A percentile compares a stretch with the other conserved stretches of the same genome.
phyloP scores from a whole-genome alignment of 1,140 invertebrate species.

The Euwallacea similis region DNA sequence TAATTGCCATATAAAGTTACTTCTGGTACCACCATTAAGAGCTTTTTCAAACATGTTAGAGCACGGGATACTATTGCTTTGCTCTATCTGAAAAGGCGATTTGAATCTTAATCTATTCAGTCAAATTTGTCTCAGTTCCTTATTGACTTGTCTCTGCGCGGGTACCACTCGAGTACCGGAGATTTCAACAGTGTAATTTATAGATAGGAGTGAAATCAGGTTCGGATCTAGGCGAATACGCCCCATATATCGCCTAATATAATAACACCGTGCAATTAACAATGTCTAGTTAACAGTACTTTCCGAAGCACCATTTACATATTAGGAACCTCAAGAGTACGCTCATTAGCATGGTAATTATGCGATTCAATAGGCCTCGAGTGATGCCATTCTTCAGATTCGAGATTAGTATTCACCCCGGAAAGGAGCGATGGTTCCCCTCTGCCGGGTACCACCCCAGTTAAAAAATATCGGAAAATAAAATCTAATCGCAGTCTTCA shows the following conservation, averaged over 20 bases:
- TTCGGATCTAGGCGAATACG: neutral
- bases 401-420: neutral
- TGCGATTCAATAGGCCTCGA: constrained; percentile 4
- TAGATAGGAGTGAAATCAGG: constrained; percentile 6
- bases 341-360: constrained; percentile 13
- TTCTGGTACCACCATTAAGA: constrained; percentile 5
- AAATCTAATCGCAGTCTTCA: neutral
- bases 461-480: neutral
- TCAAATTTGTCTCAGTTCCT: no score
- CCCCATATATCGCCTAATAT: constrained; percentile 5
- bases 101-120: no score
- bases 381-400: neutral
- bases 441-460: neutral
- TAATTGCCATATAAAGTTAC: constrained; percentile 3
- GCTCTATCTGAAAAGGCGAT: no score
- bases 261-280: constrained; percentile 6
- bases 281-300: constrained; percentile 4
- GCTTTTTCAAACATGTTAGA: neutral
- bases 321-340: constrained; percentile 18
- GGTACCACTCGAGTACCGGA: neutral
- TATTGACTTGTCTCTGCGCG: constrained; percentile 8
- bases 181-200: neutral
- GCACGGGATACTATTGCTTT: no score
- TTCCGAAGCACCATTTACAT: constrained; percentile 7
- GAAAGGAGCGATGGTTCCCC: neutral